Evolutionary conservation across 1,140 invertebrate genomes (phyloP), one percentile per base, ranked within the genome.

Genomic region (Diuraphis noxia): DNA sequence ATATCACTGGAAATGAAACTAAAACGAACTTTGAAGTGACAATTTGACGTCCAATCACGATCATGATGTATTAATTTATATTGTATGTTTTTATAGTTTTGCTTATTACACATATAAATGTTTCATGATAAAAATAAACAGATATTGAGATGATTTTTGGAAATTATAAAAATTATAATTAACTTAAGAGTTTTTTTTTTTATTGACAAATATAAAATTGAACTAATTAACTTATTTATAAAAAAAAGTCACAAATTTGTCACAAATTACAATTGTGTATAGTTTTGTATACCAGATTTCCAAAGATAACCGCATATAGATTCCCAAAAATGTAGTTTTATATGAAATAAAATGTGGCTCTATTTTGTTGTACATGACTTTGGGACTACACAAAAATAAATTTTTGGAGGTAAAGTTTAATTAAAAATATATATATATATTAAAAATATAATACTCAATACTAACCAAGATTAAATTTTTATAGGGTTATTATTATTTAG

Each of bases 401-500:
- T n/a, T 72, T 4, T 72, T n/a, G 56, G 30, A 0, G n/a, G 13
- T n/a, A 72, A 72, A 72, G 13, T 49, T 46, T 23, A 23, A 34
- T 41, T 36, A 49, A 56, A 34, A n/a, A n/a, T 49, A 25, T 49
- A 43, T n/a, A 34, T 38, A 23, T 36, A 36, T 36, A 0, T 79
- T 89, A 34, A 79, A 79, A 52, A 13, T 82, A 82, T 52, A 49
- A 36, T 36, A 81, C 34, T 49, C n/a, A 81, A 7, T 30, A 81
- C 43, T 81, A 9, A 81, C 63, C 36, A 82, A 30, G 49, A 30
- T 90, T 79, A 49, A 81, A 81, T 90, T 34, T 34, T 52, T 2
- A 7, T 87, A 87, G 36, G 1, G 40, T n/a, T 63, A 40, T 79
- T 89, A 77, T 77, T 90, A 79, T 46, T 90, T 91, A 91, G 40